These are phyloP conservation scores for Habroteleia sp. DNA, from an alignment of 2,888 invertebrate species.

Conservation along the genomic window DNA sequence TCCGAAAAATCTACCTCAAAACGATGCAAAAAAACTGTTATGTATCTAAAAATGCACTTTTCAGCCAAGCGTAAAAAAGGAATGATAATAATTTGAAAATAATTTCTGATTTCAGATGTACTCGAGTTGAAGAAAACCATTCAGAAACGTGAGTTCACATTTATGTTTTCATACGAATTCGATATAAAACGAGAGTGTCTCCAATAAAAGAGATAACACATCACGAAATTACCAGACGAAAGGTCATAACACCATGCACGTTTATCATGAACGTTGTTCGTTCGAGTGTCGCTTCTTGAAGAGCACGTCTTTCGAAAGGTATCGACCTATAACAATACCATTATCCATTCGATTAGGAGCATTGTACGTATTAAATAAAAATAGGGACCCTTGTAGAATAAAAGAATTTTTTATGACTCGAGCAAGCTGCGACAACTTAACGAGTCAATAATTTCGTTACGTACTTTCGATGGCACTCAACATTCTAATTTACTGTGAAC, in stretches of 20 bases:
- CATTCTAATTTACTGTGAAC: constrained; percentile 14
- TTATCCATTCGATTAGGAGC: constrained; percentile 62
- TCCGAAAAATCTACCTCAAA: no score
- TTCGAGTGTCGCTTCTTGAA: constrained; percentile 47
- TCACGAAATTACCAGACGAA: constrained; percentile 48
- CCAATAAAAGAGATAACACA: constrained; percentile 42
- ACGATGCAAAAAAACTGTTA: no score
- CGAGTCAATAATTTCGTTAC: constrained; percentile 27
- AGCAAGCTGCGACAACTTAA: constrained; percentile 37
- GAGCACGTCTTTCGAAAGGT: constrained; percentile 44
- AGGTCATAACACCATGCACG: constrained; percentile 49
- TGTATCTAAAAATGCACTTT: no score
- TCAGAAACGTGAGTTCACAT: constrained; percentile 32
- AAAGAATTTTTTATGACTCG: constrained; percentile 32
- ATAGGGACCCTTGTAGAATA: constrained; percentile 35
- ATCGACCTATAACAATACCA: constrained; percentile 58
- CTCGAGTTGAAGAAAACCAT: not conserved
- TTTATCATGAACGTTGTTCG: constrained; percentile 55
- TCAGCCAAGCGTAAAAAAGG: no score
- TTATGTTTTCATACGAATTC: constrained; percentile 16
- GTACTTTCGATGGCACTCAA: constrained; percentile 4
- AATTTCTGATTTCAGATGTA: constrained; percentile 19
- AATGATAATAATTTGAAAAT: not conserved
- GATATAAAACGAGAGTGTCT: constrained; percentile 22
- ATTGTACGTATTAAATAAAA: constrained; percentile 57